Evolutionary conservation across 2,797 vertebrate genomes (phyloP), one percentile per base, ranked within the genome.

Genomic region (Leptoclinus maculatus): DNA sequence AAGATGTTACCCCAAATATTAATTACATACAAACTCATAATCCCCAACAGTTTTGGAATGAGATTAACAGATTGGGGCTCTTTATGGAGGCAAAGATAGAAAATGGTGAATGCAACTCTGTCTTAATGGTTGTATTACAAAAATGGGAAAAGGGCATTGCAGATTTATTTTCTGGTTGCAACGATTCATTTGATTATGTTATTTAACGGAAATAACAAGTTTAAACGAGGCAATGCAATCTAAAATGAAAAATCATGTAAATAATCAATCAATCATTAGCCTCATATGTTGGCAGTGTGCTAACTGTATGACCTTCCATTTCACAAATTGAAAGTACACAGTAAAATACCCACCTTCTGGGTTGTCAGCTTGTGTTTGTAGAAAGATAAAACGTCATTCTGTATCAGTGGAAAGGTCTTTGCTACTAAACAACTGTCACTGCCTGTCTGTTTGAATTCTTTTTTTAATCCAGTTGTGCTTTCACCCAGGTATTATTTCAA

Each of bases 321-420:
- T 47, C 0, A 65, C 2, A 14, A 43, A 60, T 47, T 4, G 17
- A 62, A 9, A 66, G 56, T 11, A 14, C 9, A 59, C 29, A 54
- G 14, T 60, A 45, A 59, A 58, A 32, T 16, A 59, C n/a, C 21
- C 32, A 53, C n/a, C 17, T 74, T 23, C 12, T 41, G 59, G 34
- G n/a, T 8, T 51, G 49, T 58, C 49, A 17, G 3, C 32, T n/a
- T 47, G 51, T 56, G 66, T 62, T 59, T 54, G 54, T 5, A 39
- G 14, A n/a, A 25, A 71, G 25, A 74, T 74, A 66, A 49, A 66
- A 41, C 54, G 32, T 7, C 29, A 25, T 29, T 75, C 19, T 34
- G 21, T 4, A 70, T 70, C 54, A 32, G 11, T n/a, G 41, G 32
- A 38, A 53, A 64, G 13, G 58, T 49, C 13, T 57, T 51, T 51